A percentile compares a stretch with the other conserved stretches of the same genome.
These are phyloP conservation scores for Eumaeus atala DNA, from an alignment of 1,140 invertebrate genomes.

Conservation along the genomic window DNA sequence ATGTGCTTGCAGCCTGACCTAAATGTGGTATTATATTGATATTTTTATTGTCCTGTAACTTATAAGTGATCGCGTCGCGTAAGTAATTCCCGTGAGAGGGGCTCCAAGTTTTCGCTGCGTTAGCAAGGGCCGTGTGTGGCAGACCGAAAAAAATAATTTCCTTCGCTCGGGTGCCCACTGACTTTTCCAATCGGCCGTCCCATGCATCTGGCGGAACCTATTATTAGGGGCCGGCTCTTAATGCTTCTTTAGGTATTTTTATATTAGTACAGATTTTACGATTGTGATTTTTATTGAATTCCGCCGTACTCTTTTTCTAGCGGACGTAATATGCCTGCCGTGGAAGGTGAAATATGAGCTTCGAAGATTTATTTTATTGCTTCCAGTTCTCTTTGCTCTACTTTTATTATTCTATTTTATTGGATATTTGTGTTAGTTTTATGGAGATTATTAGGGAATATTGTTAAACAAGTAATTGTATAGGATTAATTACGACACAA, in stretches of 20 bases:
- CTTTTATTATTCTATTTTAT: conserved; percentile 39
- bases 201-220: conserved; percentile 68
- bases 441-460: background rate
- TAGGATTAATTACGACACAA: no score
- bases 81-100: conserved; percentile 34
- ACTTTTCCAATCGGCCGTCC: conserved; percentile 68
- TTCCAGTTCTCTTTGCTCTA: conserved; percentile 38
- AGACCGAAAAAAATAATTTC: conserved; percentile 74
- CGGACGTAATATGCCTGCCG: conserved; percentile 42
- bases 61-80: conserved; percentile 5
- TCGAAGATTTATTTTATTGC: conserved; percentile 65
- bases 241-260: conserved; percentile 70
- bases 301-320: conserved; percentile 35
- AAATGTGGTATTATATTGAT: background rate
- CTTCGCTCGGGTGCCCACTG: conserved; percentile 61
- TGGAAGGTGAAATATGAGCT: conserved; percentile 63
- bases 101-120: conserved; percentile 58
- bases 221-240: conserved; percentile 70
- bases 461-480: no score
- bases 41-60: conserved; percentile 5
- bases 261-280: conserved; percentile 69
- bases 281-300: conserved; percentile 72
- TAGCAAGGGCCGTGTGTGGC: conserved; percentile 66
- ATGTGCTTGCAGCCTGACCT: background rate
- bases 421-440: background rate